These are phyloP conservation scores for Andrena haemorrhoa DNA, from an alignment of 2,888 invertebrate species.

Conservation along the genomic window DNA sequence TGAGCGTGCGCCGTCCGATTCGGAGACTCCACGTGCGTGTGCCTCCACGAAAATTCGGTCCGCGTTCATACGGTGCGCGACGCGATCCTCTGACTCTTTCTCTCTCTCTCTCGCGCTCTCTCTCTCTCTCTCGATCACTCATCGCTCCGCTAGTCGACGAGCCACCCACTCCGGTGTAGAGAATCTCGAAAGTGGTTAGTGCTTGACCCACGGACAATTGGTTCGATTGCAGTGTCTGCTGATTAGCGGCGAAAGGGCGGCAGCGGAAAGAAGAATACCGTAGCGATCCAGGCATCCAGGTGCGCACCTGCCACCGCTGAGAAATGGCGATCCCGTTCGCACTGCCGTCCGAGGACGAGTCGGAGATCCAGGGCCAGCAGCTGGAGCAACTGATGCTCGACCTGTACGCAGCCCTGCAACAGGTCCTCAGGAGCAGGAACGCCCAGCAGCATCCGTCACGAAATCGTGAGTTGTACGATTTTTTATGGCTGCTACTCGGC, in stretches of 20 bases:
- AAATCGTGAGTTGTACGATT: constrained; percentile 81
- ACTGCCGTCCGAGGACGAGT: constrained; percentile 81
- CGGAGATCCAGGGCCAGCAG: constrained; percentile 79
- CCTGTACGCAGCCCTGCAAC: constrained; percentile 82
- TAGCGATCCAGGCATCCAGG: not conserved
- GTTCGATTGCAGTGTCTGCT: constrained; percentile 63
- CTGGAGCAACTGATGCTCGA: constrained; percentile 83
- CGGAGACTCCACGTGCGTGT: constrained; percentile 54
- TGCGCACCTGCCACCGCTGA: constrained; percentile 34
- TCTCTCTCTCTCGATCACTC: constrained; percentile 1
- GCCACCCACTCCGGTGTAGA: not conserved
- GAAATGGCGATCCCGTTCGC: constrained; percentile 83
- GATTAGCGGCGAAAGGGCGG: constrained; percentile 6
- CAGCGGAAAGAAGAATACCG: not conserved
- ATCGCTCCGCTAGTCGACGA: too few relatives aligned
- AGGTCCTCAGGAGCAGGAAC: constrained; percentile 81
- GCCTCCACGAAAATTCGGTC: constrained; percentile 13
- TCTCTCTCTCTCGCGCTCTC: too few relatives aligned
- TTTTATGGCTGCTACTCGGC: constrained; percentile 43
- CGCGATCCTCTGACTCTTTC: not conserved
- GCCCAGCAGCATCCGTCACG: constrained; percentile 82
- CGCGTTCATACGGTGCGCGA: not conserved
- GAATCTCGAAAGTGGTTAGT: constrained; percentile 26
- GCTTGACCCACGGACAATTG: constrained; percentile 46
- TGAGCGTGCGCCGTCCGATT: constrained; percentile 64